phyloP scores from a whole-genome alignment of 2,113 vertebrate species.

The Neodon shergylaensis region DNA sequence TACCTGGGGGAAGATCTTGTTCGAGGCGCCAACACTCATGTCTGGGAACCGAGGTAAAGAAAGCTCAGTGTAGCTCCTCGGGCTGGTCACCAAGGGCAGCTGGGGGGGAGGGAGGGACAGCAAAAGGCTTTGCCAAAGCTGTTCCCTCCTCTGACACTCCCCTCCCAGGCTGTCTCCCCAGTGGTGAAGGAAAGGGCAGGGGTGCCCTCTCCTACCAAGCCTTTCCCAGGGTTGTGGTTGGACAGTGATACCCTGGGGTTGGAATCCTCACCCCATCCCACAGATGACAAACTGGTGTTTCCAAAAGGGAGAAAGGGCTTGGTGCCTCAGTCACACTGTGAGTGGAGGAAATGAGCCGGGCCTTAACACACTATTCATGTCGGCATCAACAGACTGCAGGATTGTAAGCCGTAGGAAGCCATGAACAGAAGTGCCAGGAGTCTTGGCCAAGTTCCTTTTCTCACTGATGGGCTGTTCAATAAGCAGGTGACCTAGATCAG shows the following conservation, averaged over 20 bases:
- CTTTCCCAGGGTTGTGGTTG: neutral
- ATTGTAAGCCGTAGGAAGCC: neutral
- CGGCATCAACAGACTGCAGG: neutral
- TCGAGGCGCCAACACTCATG: constrained; percentile 15
- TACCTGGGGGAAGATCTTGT: constrained; percentile 73
- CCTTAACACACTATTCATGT: neutral
- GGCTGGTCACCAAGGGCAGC: constrained; percentile 52
- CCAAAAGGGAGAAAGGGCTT: neutral
- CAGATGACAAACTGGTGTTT: neutral
- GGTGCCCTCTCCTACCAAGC: neutral
- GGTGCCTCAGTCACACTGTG: neutral
- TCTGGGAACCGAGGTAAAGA: neutral
- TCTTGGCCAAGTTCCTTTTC: neutral
- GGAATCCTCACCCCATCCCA: neutral
- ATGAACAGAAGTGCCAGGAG: neutral
- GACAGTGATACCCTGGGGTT: rapidly evolving
- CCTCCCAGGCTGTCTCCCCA: neutral
- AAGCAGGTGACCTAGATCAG: neutral
- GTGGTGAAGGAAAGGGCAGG: neutral
- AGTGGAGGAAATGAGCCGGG: neutral
- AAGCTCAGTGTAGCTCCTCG: neutral
- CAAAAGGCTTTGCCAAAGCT: neutral
- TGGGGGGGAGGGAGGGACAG: neutral
- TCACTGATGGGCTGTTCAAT: neutral
- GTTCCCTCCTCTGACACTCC: neutral